A percentile compares a stretch with the other conserved stretches of the same genome.
Evolutionary conservation across 2,113 vertebrate species (phyloP).

Genomic region (Otis tarda): DNA sequence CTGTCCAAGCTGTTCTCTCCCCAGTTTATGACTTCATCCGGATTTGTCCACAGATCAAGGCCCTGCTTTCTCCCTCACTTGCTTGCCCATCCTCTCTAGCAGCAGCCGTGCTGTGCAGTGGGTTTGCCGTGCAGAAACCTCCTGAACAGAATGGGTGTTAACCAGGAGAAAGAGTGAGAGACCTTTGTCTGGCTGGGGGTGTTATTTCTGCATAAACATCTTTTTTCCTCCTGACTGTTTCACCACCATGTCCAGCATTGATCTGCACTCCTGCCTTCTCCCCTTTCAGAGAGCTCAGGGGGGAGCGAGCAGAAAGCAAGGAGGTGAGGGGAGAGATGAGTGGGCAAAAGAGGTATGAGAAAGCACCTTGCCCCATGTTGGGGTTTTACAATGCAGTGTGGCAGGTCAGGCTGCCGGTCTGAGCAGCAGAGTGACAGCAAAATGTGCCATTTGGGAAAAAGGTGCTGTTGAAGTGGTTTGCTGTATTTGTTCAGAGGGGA

Average conservation of each 20-base stretch:
- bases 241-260: neutral
- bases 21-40: neutral
- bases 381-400: neutral
- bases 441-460: neutral
- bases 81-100: neutral
- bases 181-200: slow-evolving; percentile 39
- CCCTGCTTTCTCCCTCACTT: neutral
- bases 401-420: neutral
- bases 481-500: neutral
- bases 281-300: neutral
- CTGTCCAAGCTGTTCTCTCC: neutral
- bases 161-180: neutral
- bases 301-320: neutral
- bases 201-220: neutral
- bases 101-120: neutral
- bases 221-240: slow-evolving; percentile 44
- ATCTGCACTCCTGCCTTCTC: neutral
- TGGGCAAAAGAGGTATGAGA: neutral
- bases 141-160: neutral
- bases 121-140: neutral
- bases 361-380: neutral
- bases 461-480: neutral
- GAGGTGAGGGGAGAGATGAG: neutral
- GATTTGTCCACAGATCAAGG: neutral
- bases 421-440: neutral